Conservation (phyloP, 2,113 vertebrate species). For the Ctenomys sociabilis region DNA sequence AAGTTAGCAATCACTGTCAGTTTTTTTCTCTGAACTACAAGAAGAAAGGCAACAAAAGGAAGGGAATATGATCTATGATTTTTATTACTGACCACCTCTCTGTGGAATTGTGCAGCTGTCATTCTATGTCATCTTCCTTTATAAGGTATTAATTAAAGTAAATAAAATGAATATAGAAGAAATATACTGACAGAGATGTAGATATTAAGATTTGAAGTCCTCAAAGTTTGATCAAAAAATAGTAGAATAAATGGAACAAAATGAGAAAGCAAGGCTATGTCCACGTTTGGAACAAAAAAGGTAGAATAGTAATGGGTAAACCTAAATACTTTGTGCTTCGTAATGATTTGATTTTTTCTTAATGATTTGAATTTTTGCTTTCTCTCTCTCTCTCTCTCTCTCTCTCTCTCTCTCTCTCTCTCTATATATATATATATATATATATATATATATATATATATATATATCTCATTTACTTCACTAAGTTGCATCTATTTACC, state of each 20-base stretch:
- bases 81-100: background rate
- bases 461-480: too few species aligned
- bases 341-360: too few species aligned
- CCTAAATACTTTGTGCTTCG: background rate
- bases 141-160: slow-evolving; percentile 34
- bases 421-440: too few species aligned
- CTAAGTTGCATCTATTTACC: too few species aligned
- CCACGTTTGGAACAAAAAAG: background rate
- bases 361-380: background rate
- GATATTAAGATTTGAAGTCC: slow-evolving; percentile 13
- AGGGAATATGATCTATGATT: background rate
- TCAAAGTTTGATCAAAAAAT: background rate
- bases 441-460: too few species aligned
- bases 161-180: background rate
- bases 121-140: slow-evolving; percentile 9
- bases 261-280: background rate
- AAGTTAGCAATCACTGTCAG: background rate
- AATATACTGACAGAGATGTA: slow-evolving; percentile 12
- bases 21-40: background rate
- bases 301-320: background rate
- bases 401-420: too few species aligned
- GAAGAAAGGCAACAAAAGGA: background rate
- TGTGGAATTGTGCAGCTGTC: background rate
- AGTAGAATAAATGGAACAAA: background rate
- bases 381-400: too few species aligned